A percentile compares a stretch with the other conserved stretches of the same genome.
Conservation (phyloP, 1,140 invertebrate genomes). For the Argopecten irradians region DNA sequence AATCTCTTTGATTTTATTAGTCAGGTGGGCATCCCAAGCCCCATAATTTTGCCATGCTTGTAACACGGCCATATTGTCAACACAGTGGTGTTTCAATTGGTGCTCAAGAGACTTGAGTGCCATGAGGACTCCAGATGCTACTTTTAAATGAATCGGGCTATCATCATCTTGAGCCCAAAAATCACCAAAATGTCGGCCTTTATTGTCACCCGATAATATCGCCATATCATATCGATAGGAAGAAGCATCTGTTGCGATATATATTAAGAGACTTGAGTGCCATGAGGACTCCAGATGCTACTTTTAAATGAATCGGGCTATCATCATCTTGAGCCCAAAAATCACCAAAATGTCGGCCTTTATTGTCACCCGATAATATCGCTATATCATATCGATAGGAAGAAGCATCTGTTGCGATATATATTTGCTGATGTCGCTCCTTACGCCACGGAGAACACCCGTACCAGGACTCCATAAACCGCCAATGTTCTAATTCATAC, state of each 20-base stretch:
- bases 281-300: slow-evolving; percentile 25
- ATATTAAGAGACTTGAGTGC: not conserved
- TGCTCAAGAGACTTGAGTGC: not conserved
- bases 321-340: slow-evolving; percentile 8
- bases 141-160: slow-evolving; percentile 32
- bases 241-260: slow-evolving; percentile 11
- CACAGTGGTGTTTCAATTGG: not conserved
- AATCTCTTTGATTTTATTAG: not conserved
- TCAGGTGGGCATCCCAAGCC: not conserved
- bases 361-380: not conserved
- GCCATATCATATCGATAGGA: not conserved
- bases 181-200: slow-evolving; percentile 11
- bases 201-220: not conserved
- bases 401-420: slow-evolving; percentile 11
- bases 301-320: slow-evolving; percentile 32
- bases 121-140: slow-evolving; percentile 25
- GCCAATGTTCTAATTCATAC: slow-evolving; percentile 27
- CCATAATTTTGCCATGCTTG: slow-evolving; percentile 27
- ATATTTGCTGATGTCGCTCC: not conserved
- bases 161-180: slow-evolving; percentile 8
- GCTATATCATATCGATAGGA: not conserved
- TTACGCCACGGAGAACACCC: not conserved
- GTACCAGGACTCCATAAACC: slow-evolving; percentile 12
- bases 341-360: slow-evolving; percentile 11
- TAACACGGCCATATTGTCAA: slow-evolving; percentile 27